Evolutionary conservation across 37 sponge, comb jelly and placozoan species (phyloP), one percentile per base, ranked within the genome.

Genomic region (Axinella damicornis): DNA sequence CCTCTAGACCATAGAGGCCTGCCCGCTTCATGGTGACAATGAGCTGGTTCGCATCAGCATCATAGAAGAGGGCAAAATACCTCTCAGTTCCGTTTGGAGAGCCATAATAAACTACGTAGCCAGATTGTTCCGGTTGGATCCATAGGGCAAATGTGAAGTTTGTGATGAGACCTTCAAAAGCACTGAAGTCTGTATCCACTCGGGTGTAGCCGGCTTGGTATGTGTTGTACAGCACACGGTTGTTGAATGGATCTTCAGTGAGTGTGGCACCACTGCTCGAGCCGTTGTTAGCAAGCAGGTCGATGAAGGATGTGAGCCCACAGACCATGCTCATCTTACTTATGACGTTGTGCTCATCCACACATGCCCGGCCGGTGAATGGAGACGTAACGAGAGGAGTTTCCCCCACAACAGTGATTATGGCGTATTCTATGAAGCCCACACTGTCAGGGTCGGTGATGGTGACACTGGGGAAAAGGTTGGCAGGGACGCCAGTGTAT

Each of bases 41-140:
- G 9, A 93, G 16, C 58, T 80, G 87, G 59, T 81, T 74, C 16
- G 63, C 39, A 0, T 14, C 57, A 6, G 65, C 32, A 30, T 64
- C 54, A 58, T 73, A 89, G 65, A 83, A 89, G 5, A 89, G 72
- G 20, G 90, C 79, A 78, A 89, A 83, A 64, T 93, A 93, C 24
- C 94, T 74, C 63, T 85, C 89, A 52, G 62, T 59, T 2, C 78
- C 73, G 57, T 85, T 70, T 58, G 39, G 52, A 24, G 64, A 78
- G 19, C 86, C 74, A 67, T 68, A 79, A 36, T 65, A 86, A 13
- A 66, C 69, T 15, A 89, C 59, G 57, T 89, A 93, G 40, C 94
- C 94, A 39, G 90, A 89, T 24, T 25, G 31, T 6, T 40, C 63
- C 41, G 73, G 46, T 55, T 77, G 73, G 34, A 93, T 18, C 94